These are phyloP conservation scores for Virgularia gustaviana DNA, from an alignment of 92 coral and sea anemone genomes.

Conservation along the genomic window DNA sequence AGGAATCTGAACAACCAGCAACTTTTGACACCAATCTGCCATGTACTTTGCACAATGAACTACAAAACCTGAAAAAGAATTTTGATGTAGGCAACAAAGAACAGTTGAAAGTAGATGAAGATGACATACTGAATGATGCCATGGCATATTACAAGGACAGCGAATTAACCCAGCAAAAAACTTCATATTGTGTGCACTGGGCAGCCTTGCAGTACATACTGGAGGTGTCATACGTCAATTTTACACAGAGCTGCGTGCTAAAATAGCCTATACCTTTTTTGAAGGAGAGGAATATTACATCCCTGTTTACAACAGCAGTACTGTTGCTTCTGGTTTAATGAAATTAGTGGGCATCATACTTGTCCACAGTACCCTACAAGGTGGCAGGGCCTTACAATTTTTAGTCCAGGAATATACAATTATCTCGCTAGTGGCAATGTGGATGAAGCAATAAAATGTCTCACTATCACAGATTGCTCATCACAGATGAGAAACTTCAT, in stretches of 20 bases:
- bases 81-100: constrained; percentile 15
- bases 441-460: constrained; percentile 34
- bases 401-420: constrained; percentile 57
- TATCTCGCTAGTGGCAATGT: constrained; percentile 57
- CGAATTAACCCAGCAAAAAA: constrained; percentile 36
- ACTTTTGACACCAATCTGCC: no score
- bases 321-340: constrained; percentile 63
- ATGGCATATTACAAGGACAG: constrained; percentile 46
- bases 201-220: constrained; percentile 67
- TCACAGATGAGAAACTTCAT: constrained; percentile 31
- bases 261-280: constrained; percentile 50
- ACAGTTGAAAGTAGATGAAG: constrained; percentile 43
- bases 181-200: no score
- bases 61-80: constrained; percentile 1
- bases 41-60: no score
- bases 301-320: constrained; percentile 62
- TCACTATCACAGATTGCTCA: constrained; percentile 41
- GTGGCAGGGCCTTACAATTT: constrained; percentile 64
- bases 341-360: constrained; percentile 61
- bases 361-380: constrained; percentile 60
- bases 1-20: no score
- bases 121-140: constrained; percentile 52
- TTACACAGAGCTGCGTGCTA: constrained; percentile 56
- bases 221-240: constrained; percentile 66
- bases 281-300: constrained; percentile 52